Conservation (phyloP, 2,888 invertebrate genomes). For the Sinopyrophorus schimmeli region DNA sequence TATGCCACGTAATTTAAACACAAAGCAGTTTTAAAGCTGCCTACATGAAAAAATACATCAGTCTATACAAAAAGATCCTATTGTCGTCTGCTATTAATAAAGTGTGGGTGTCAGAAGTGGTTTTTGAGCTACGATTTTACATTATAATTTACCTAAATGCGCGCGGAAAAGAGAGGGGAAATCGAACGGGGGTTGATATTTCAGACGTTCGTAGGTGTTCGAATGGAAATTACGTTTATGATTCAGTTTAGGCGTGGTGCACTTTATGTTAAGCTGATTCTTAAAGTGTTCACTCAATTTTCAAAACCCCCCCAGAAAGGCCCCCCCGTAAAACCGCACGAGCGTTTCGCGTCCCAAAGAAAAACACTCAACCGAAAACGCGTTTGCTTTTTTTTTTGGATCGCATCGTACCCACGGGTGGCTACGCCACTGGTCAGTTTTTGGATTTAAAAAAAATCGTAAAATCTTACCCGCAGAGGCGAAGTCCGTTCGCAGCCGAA, state of each 20-base stretch:
- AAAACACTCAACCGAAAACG: too few relatives aligned
- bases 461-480: too few relatives aligned
- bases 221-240: constrained; percentile 44
- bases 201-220: constrained; percentile 40
- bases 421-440: too few relatives aligned
- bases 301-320: too few relatives aligned
- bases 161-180: constrained; percentile 26
- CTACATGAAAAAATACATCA: constrained; percentile 35
- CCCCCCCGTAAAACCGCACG: too few relatives aligned
- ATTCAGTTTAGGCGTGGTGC: constrained; percentile 42
- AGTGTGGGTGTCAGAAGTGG: constrained; percentile 38
- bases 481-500: too few relatives aligned
- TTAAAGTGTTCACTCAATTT: constrained; percentile 28
- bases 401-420: too few relatives aligned
- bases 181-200: constrained; percentile 35
- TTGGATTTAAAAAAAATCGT: too few relatives aligned
- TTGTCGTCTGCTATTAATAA: constrained; percentile 42
- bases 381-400: too few relatives aligned
- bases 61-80: constrained; percentile 37
- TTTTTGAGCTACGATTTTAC: constrained; percentile 23
- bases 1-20: constrained; percentile 30
- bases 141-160: constrained; percentile 4
- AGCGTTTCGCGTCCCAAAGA: too few relatives aligned
- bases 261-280: constrained; percentile 34
- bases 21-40: constrained; percentile 28